Base-by-base conservation (phyloP, 2,113 vertebrate genomes). In the Lepisosteus osseus region DNA sequence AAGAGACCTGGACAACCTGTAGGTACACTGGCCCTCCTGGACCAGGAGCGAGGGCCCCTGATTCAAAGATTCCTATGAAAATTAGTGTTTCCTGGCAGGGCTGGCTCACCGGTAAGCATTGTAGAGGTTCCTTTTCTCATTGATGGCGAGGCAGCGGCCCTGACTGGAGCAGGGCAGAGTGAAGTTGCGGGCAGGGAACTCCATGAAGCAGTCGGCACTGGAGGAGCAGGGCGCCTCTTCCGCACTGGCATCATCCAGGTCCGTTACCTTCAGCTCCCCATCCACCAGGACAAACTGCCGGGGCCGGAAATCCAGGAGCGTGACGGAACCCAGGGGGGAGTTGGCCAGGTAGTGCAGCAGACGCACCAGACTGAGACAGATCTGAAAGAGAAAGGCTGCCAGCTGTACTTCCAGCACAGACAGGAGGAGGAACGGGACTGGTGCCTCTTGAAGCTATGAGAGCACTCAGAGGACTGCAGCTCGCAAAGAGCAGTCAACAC, bases 41-140 rank as follows among this genome's bases (percentile, higher is more conserved):
- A 29, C 29, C 29, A 29, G 29, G 29, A 29, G 29, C 2, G 29
- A 29, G 29, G 29, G 29, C 29, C 29, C 29, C 29, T 29, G 29
- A 29, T 29, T 29, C 29, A 29, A 29, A 29, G 29, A 29, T 29
- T 29, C 29, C 29, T 29, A 2, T 29, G 29, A 29, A 29, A 29
- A 29, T 29, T 0, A 29, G 29, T 29, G 29, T 29, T 29, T 29
- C 29, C 29, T 29, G 29, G 0, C 29, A 0, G 29, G 29, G 5
- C 47, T 6, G 47, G 47, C 65, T 0, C 73, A 96, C 95, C 95
- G 94, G 88, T 95, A 95, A 61, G 94, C 94, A 0, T 96, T 96
- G 86, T 96, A 96, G 72, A 96, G 89, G 83, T 96, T 96, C 73
- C 95, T 90, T 83, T 94, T 95, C 78, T 96, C 94, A 0, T 96